Percentiles rank a stretch among this genome's conserved stretches.
Conservation (phyloP, 1,140 invertebrate genomes). For the Drosophila tani region DNA sequence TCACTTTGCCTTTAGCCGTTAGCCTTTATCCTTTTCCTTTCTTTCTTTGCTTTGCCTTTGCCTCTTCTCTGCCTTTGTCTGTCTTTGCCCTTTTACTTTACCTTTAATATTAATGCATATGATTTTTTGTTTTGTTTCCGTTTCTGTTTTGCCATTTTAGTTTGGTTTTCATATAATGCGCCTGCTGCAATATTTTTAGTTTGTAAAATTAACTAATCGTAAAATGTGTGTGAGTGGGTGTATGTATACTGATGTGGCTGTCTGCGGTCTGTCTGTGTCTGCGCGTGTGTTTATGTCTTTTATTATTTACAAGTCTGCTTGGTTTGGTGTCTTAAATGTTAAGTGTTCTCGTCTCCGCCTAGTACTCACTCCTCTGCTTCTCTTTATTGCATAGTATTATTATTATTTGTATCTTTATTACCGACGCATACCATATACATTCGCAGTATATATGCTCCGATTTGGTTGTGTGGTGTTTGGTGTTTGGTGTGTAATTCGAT, state of each 20-base stretch:
- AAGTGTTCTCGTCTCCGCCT: constrained; percentile 53
- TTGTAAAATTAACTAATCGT: constrained; percentile 78
- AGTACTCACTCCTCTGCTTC: constrained; percentile 53
- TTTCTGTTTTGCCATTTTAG: constrained; percentile 52
- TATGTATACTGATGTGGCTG: constrained; percentile 47
- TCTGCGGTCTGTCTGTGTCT: constrained; percentile 31
- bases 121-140: constrained; percentile 52
- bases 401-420: constrained; percentile 48
- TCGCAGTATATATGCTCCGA: constrained; percentile 6
- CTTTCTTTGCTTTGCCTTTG: constrained; percentile 8
- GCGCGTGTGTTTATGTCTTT: constrained; percentile 18
- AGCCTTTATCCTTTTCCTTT: constrained; percentile 2
- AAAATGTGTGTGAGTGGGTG: constrained; percentile 58
- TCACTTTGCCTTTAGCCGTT: constrained; percentile 22
- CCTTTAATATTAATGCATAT: constrained; percentile 70
- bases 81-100: constrained; percentile 47
- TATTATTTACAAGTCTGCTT: constrained; percentile 72
- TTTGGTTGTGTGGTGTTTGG: constrained; percentile 16
- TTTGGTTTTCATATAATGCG: constrained; percentile 67
- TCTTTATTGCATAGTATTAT: constrained; percentile 63
- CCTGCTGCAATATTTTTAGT: constrained; percentile 61
- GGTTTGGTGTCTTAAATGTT: constrained; percentile 42
- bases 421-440: constrained; percentile 34
- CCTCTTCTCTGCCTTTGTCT: constrained; percentile 18
- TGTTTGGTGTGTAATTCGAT: constrained; percentile 28